Conservation (phyloP, 2,888 invertebrate genomes). For the Phyto melanocephala region DNA sequence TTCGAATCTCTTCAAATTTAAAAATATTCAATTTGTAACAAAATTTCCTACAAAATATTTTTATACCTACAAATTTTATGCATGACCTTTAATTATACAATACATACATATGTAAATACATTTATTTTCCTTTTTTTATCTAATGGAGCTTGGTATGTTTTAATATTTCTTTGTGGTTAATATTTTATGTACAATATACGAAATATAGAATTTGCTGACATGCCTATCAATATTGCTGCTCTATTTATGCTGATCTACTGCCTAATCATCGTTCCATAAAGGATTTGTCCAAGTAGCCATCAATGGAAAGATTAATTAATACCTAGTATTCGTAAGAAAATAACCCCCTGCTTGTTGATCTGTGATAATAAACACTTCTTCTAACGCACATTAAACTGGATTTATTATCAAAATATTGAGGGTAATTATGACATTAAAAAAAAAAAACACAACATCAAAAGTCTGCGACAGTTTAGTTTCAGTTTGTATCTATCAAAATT, state of each 20-base stretch:
- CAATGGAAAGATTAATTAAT: background rate
- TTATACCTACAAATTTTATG: background rate
- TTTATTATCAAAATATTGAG: background rate
- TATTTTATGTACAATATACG: constrained; percentile 28
- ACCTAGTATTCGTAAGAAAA: background rate
- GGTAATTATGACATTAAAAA: constrained; percentile 27
- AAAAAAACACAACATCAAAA: background rate
- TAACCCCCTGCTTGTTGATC: constrained; percentile 24
- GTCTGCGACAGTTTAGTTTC: background rate
- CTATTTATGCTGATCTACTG: constrained; percentile 52
- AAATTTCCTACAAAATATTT: too few relatives aligned
- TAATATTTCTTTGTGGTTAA: constrained; percentile 41
- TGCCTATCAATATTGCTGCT: constrained; percentile 51
- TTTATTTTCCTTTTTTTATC: background rate
- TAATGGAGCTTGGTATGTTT: constrained; percentile 33
- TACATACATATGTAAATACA: too few relatives aligned
- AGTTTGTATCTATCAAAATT: constrained; percentile 2
- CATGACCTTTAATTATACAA: constrained; percentile 13
- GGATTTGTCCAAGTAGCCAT: constrained; percentile 36
- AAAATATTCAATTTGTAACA: too few relatives aligned
- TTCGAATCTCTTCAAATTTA: too few relatives aligned
- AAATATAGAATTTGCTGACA: constrained; percentile 59
- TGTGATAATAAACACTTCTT: constrained; percentile 29
- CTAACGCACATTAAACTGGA: constrained; percentile 38
- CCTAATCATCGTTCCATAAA: constrained; percentile 40